Evolutionary conservation across 2,888 invertebrate species (phyloP).

Genomic region (Rhaphigaster nebulosa): DNA sequence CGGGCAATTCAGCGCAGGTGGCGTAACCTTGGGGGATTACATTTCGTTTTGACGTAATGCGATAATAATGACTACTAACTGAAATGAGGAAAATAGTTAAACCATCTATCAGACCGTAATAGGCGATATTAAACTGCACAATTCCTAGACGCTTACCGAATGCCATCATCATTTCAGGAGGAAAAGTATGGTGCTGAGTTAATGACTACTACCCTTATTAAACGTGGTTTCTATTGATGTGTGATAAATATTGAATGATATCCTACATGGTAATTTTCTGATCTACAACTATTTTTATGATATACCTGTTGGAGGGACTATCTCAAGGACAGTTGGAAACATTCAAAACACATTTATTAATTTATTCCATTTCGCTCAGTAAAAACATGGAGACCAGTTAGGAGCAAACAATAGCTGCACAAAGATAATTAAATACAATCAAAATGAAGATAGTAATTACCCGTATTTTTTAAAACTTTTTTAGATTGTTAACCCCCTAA

Average conservation of each 20-base stretch:
- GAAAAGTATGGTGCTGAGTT: not conserved
- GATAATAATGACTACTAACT: not conserved
- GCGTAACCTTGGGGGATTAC: slow-evolving; percentile 40
- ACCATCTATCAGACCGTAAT: slow-evolving; percentile 5
- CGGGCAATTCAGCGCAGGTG: not conserved
- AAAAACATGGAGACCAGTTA: no score
- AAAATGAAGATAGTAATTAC: no score
- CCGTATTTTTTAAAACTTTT: no score
- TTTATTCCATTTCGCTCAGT: no score
- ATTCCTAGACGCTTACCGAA: not conserved
- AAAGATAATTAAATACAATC: no score
- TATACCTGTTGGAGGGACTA: no score
- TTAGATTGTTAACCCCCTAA: no score
- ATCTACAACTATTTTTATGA: no score
- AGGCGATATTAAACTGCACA: not conserved
- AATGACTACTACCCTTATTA: not conserved
- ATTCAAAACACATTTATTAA: no score
- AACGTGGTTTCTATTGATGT: not conserved
- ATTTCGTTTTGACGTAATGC: slow-evolving; percentile 29
- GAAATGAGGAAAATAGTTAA: slow-evolving; percentile 10
- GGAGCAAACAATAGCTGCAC: no score
- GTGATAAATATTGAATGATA: not conserved
- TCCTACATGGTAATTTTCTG: not conserved
- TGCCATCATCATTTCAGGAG: not conserved
- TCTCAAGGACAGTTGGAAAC: no score